phyloP scores from a whole-genome alignment of 2,113 vertebrate species.

The Clarias gariepinus region DNA sequence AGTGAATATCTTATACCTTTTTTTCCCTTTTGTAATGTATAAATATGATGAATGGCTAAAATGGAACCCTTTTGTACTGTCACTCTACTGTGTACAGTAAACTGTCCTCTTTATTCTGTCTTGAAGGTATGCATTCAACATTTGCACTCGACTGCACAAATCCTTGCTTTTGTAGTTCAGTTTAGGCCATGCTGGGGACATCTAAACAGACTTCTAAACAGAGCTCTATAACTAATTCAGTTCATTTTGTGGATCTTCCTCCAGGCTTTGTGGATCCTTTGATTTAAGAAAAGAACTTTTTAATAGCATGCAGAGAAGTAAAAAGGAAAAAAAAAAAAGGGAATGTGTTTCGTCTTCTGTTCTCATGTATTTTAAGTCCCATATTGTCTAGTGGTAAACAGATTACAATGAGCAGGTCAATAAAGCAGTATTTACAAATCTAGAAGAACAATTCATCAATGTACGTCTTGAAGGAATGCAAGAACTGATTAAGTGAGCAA shows the following conservation, averaged over 20 bases:
- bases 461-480: conserved; percentile 25
- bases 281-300: neutral
- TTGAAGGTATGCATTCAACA: neutral
- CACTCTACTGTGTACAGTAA: neutral
- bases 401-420: conserved; percentile 23
- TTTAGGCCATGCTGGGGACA: neutral
- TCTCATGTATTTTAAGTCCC: neutral
- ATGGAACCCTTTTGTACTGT: neutral
- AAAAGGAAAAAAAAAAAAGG: neutral
- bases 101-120: neutral
- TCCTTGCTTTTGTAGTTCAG: conserved; percentile 5
- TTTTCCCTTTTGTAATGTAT: neutral
- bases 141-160: neutral
- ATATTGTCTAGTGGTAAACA: conserved; percentile 13
- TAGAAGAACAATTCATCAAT: conserved; percentile 33
- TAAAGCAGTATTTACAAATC: conserved; percentile 21
- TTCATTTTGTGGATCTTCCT: neutral
- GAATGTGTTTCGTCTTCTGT: neutral
- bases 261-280: neutral
- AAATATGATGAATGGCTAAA: neutral
- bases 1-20: neutral
- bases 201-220: conserved; percentile 25
- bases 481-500: conserved; percentile 42
- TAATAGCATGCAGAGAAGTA: conserved; percentile 2
- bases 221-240: conserved; percentile 11